Conservation (phyloP, 1,140 invertebrate genomes). For the Neotoxoptera formosana region DNA sequence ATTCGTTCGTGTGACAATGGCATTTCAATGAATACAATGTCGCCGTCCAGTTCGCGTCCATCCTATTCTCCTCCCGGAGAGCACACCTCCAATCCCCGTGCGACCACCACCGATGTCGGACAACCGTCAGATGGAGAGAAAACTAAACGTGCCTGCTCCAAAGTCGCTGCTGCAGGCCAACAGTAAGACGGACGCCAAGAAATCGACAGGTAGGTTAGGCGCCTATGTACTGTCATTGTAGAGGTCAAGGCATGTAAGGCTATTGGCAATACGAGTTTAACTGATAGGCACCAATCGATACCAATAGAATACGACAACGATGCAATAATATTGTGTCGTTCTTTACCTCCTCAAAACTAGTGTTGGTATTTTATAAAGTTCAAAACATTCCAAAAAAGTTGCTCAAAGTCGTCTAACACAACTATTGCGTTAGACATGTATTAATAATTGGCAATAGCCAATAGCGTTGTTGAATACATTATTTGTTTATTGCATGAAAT, state of each 20-base stretch:
- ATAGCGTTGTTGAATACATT: neutral
- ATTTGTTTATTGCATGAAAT: neutral
- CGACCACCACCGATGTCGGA: neutral
- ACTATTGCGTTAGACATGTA: neutral
- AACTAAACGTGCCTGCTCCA: constrained; percentile 27
- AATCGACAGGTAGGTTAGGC: constrained; percentile 21
- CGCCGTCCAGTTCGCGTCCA: neutral
- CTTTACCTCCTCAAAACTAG: neutral
- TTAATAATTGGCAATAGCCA: neutral
- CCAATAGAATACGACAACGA: neutral
- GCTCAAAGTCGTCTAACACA: neutral
- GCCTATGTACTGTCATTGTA: neutral
- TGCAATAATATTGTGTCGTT: neutral
- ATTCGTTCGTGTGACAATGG: constrained; percentile 51
- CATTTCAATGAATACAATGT: constrained; percentile 54
- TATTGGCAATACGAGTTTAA: neutral
- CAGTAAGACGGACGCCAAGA: constrained; percentile 35
- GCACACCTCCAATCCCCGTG: neutral
- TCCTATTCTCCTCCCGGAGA: constrained; percentile 39
- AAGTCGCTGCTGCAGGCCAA: constrained; percentile 35
- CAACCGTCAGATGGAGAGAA: constrained; percentile 50
- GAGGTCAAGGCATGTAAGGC: neutral
- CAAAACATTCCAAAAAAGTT: neutral
- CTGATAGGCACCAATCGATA: neutral
- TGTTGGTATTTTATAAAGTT: neutral